A percentile compares a stretch with the other conserved stretches of the same genome.
Evolutionary conservation across 2,113 vertebrate species (phyloP).

Genomic region (Budorcas taxicolor): DNA sequence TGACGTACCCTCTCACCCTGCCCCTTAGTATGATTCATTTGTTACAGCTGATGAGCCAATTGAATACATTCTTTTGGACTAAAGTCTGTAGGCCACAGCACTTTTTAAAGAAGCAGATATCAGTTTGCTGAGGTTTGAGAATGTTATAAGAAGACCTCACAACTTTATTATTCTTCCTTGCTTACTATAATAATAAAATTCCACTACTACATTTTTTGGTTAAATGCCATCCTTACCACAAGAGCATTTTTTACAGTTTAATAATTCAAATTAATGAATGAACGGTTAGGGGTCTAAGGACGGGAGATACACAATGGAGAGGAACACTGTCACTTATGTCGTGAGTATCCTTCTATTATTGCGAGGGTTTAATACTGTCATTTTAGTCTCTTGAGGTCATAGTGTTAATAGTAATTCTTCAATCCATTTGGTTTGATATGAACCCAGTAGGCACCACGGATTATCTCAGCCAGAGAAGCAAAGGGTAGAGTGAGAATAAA

Average conservation of each 20-base stretch:
- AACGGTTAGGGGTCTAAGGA: neutral
- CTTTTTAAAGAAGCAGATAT: neutral
- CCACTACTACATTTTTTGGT: neutral
- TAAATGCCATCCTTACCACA: neutral
- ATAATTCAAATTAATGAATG: neutral
- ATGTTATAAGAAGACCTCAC: neutral
- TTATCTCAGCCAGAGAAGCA: neutral
- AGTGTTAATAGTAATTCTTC: neutral
- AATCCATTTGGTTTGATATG: neutral
- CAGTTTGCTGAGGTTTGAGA: neutral
- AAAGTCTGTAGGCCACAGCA: accelerated
- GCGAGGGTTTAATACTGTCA: neutral
- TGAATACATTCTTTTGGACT: neutral
- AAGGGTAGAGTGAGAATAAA: neutral
- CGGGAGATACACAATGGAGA: accelerated
- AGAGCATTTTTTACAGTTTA: neutral
- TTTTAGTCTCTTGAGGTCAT: neutral
- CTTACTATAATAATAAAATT: neutral
- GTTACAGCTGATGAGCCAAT: neutral
- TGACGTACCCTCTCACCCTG: neutral
- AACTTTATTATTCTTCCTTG: neutral
- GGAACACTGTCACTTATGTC: accelerated
- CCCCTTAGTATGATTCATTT: neutral
- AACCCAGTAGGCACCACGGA: neutral
- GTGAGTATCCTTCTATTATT: neutral